These are phyloP conservation scores for Pocillopora verrucosa DNA, from an alignment of 64 coral and sea anemone genomes.

Conservation along the genomic window DNA sequence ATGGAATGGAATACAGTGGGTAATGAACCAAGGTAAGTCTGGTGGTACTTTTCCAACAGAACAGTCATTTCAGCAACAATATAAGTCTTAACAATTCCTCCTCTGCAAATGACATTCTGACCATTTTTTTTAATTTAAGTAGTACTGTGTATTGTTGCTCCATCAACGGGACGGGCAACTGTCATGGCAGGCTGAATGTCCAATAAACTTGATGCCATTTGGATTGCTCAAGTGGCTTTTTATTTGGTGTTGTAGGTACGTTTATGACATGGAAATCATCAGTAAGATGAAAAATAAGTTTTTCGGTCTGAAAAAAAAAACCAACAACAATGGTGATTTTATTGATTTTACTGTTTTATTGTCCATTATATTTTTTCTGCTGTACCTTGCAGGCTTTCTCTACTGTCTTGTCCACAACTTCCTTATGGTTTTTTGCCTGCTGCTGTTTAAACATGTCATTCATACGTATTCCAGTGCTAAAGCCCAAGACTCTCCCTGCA, in stretches of 20 bases:
- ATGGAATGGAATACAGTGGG: neutral
- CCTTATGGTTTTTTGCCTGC: no score
- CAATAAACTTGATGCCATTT: neutral
- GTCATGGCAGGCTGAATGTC: neutral
- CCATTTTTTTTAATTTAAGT: neutral
- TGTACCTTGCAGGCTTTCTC: no score
- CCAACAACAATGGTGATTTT: neutral
- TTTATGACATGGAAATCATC: neutral
- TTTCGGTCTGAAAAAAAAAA: neutral
- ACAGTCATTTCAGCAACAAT: neutral
- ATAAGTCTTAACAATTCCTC: neutral
- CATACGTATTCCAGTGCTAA: no score
- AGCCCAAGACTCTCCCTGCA: no score
- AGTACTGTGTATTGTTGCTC: neutral
- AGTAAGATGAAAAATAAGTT: neutral
- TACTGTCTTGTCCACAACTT: no score
- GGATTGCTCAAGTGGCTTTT: neutral
- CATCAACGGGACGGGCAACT: neutral
- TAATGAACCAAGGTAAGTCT: neutral
- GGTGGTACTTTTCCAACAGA: neutral
- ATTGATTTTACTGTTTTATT: no score
- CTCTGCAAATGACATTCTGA: neutral
- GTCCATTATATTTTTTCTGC: no score
- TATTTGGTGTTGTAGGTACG: neutral
- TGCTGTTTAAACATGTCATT: no score